phyloP scores from a whole-genome alignment of 2,113 vertebrate species.

The Sprattus sprattus region DNA sequence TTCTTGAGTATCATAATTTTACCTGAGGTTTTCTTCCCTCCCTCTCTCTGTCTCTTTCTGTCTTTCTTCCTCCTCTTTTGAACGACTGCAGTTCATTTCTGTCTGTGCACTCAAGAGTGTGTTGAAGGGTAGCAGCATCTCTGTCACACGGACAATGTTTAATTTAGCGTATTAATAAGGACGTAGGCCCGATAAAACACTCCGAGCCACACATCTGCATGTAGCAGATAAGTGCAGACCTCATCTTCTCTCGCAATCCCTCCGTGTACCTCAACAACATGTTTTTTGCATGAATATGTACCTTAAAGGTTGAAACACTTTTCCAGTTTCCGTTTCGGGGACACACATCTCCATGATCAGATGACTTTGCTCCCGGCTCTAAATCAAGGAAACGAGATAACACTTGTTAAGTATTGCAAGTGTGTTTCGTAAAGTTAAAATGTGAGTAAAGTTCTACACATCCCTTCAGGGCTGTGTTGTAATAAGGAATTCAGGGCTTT shows the following conservation, averaged over 20 bases:
- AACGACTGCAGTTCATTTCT: no score
- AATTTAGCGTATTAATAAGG: conserved; percentile 6
- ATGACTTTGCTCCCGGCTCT: background rate
- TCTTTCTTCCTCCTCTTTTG: conserved; percentile 37
- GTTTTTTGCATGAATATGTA: background rate
- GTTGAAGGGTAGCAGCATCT: background rate
- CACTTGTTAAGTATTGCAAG: background rate
- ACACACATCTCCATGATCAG: background rate
- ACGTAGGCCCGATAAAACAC: background rate
- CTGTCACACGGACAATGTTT: background rate
- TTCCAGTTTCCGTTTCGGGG: background rate
- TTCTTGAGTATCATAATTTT: background rate
- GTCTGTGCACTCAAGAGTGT: background rate
- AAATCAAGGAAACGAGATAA: background rate
- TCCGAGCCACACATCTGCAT: background rate
- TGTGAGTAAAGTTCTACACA: background rate
- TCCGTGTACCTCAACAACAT: conserved; percentile 4
- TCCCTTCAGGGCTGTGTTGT: background rate
- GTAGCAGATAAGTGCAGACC: background rate
- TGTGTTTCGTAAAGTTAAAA: background rate
- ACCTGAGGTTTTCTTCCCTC: background rate
- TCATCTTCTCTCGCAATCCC: background rate
- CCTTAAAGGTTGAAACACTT: background rate
- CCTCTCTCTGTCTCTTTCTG: conserved; percentile 21
- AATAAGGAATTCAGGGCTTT: background rate